A percentile compares a stretch with the other conserved stretches of the same genome.
Conservation (phyloP, 1,140 invertebrate genomes). For the Latrodectus geometricus region DNA sequence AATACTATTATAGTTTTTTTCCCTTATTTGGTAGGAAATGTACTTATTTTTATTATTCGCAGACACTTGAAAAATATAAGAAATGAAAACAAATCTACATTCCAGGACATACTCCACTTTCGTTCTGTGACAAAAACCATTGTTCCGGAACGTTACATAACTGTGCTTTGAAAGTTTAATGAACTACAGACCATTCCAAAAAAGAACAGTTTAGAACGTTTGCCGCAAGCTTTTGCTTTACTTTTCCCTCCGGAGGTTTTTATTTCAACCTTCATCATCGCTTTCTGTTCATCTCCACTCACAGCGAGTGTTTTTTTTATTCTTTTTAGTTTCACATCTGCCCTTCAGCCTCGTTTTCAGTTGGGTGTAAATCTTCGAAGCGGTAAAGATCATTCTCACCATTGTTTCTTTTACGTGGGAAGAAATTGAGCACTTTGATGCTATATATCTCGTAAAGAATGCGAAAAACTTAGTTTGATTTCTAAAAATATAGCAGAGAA, state of each 20-base stretch:
- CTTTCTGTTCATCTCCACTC: conserved; percentile 10
- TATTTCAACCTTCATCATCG: conserved; percentile 23
- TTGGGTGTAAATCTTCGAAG: conserved; percentile 25
- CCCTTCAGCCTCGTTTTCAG: conserved; percentile 4
- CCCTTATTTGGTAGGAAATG: too few species aligned
- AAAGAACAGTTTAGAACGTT: background rate
- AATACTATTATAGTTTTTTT: too few species aligned
- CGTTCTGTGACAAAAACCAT: background rate
- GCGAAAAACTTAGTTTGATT: too few species aligned
- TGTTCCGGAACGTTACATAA: background rate
- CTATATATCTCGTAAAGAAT: background rate
- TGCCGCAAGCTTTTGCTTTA: background rate
- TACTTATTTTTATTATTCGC: too few species aligned
- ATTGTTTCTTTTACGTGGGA: background rate
- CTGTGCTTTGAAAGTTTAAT: conserved; percentile 53
- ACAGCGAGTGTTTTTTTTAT: background rate
- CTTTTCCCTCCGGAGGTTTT: conserved; percentile 14
- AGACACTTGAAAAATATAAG: too few species aligned
- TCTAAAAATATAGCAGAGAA: too few species aligned
- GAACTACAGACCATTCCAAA: conserved; percentile 10
- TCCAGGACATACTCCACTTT: background rate
- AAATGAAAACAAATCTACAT: too few species aligned
- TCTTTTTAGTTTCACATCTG: background rate
- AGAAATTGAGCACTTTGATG: background rate
- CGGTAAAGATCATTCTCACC: background rate